Evolutionary conservation across 2,888 invertebrate species (phyloP), one percentile per base, ranked within the genome.

Genomic region (Andrena fulva): DNA sequence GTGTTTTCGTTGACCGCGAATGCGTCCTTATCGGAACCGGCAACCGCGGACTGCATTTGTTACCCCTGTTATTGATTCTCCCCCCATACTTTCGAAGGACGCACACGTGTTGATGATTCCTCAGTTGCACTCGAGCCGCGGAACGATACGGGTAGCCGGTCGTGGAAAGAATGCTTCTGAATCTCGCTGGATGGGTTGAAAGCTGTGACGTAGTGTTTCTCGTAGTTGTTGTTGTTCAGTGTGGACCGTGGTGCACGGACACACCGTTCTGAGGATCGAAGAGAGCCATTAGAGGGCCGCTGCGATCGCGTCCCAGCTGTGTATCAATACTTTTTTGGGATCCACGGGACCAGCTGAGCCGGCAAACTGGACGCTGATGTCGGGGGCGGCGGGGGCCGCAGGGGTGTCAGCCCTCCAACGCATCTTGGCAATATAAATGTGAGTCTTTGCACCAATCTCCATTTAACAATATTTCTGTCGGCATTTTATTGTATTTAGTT

Each of bases 291-390:
- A 29, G 62, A 62, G 66, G 59, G 24, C 62, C 16, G 8, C 31
- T 16, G 27, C n/a, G 27, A 12, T 52, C 1, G 48, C 12, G 16
- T 35, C 27, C 3, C n/a, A 31, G 5, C 2, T 29, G 27, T 31
- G 77, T 42, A 2, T 27, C 80, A 12, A 16, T 10, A 76, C 42
- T 69, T 71, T 20, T 77, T 84, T 71, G 66, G 59, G 70, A 67
- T 68, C 68, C 42, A 77, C 76, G 78, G 67, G 66, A 64, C 67
- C 64, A 72, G 68, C 8, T 66, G 85, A 89, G 73, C 74, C 91
- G 85, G 75, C 93, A 93, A 92, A 80, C 93, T 93, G 94, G 93
- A 93, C 92, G 92, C 93, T 84, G 93, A 93, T 86, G 84, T 93
- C 76, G 92, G 92, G 63, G 91, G 91, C 91, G 92, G 92, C 91